Evolutionary conservation across 1,140 invertebrate genomes (phyloP).

Genomic region (Drosophila santomea): DNA sequence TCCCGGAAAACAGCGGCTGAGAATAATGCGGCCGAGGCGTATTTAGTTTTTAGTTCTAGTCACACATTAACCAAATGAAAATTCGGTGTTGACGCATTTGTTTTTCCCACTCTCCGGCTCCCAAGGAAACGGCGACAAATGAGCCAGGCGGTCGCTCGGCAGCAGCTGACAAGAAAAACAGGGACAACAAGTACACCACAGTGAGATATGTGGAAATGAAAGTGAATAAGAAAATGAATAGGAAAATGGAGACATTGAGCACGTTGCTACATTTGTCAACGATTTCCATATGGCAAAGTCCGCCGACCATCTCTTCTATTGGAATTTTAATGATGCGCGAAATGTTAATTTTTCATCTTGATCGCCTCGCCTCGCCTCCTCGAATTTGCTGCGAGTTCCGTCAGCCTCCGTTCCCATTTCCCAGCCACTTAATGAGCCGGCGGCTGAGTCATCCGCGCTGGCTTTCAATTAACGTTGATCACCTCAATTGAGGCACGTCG

Average conservation of each 20-base stretch:
- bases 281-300: constrained; percentile 59
- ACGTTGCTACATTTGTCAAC: constrained; percentile 79
- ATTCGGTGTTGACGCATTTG: constrained; percentile 83
- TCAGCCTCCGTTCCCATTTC: constrained; percentile 24
- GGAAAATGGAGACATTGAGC: constrained; percentile 72
- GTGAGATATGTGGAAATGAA: constrained; percentile 17
- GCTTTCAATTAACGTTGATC: constrained; percentile 82
- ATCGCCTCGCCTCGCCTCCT: constrained; percentile 26
- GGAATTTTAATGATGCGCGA: constrained; percentile 81
- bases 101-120: constrained; percentile 61
- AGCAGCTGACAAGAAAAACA: constrained; percentile 62
- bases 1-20: constrained; percentile 23
- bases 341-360: constrained; percentile 81
- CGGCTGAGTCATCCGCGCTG: constrained; percentile 69
- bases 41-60: constrained; percentile 66
- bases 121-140: constrained; percentile 62
- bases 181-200: constrained; percentile 47
- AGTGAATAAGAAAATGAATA: constrained; percentile 27
- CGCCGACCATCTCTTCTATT: constrained; percentile 44
- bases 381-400: constrained; percentile 16
- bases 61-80: constrained; percentile 83
- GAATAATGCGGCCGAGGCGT: constrained; percentile 19
- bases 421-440: constrained; percentile 66
- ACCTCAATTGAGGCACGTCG: constrained; percentile 80
- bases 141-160: constrained; percentile 52